Conservation (phyloP, 1,140 invertebrate species). For the Holcopasites calliopsidis region DNA sequence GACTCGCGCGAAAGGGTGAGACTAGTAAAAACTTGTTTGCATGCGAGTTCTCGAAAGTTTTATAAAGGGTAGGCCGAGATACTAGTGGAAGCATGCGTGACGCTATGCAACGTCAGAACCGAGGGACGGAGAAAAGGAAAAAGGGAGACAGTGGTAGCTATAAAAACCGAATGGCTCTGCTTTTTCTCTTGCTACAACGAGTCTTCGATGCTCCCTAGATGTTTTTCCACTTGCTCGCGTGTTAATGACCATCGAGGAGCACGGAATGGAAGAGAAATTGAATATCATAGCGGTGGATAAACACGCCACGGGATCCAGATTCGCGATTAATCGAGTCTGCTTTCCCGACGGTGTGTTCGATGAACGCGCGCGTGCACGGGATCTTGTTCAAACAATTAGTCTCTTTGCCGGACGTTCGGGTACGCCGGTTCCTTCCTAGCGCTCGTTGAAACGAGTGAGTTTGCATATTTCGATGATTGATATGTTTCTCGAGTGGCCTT, state of each 20-base stretch:
- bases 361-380: slow-evolving; percentile 13
- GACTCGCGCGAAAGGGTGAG: slow-evolving; percentile 20
- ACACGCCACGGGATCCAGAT: slow-evolving; percentile 46
- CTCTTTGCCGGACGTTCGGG: slow-evolving; percentile 12
- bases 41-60: slow-evolving; percentile 58
- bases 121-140: slow-evolving; percentile 2
- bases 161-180: slow-evolving; percentile 3
- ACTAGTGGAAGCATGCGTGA: slow-evolving; percentile 59
- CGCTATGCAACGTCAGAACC: slow-evolving; percentile 54
- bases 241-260: background rate
- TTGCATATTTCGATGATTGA: background rate
- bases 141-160: background rate
- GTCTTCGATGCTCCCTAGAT: background rate
- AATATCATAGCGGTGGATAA: slow-evolving; percentile 50
- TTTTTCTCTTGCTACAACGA: background rate
- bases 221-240: slow-evolving; percentile 22
- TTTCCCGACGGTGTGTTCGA: background rate
- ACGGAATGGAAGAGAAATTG: slow-evolving; percentile 52
- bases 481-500: too few relatives aligned
- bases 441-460: background rate
- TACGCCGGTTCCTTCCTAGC: background rate
- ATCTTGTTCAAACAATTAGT: slow-evolving; percentile 47
- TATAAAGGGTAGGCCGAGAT: slow-evolving; percentile 1
- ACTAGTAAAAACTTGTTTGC: slow-evolving; percentile 66
- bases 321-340: slow-evolving; percentile 40